Evolutionary conservation across 2,113 vertebrate species (phyloP).

Genomic region (Anser cygnoides): DNA sequence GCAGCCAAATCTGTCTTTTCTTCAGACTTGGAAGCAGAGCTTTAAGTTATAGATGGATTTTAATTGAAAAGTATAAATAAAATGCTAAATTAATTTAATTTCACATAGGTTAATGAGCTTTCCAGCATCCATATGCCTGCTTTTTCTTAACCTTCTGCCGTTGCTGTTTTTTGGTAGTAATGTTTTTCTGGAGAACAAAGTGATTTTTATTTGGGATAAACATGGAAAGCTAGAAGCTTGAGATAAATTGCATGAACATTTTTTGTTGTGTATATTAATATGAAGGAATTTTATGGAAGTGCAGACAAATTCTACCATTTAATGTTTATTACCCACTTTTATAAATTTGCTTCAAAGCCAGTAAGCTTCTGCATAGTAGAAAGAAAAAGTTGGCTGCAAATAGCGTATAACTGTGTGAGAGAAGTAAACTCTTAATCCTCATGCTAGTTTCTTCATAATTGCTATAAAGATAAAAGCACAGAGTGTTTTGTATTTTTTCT

Average conservation of each 20-base stretch:
- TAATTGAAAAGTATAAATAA: background rate
- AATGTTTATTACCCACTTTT: background rate
- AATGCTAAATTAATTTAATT: constrained; percentile 10
- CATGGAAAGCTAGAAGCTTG: background rate
- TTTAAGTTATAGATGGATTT: background rate
- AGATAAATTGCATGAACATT: background rate
- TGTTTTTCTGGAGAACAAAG: background rate
- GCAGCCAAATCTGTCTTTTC: background rate
- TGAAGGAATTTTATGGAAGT: background rate
- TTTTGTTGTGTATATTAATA: background rate
- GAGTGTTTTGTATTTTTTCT: background rate
- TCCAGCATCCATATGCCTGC: background rate
- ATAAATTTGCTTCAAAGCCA: background rate
- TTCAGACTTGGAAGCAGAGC: background rate
- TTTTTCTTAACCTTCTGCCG: background rate
- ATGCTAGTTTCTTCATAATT: background rate
- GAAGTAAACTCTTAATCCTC: background rate
- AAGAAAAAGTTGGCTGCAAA: background rate
- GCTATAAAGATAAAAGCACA: background rate
- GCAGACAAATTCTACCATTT: background rate
- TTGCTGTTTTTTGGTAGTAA: background rate
- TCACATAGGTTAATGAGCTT: background rate
- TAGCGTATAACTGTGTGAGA: background rate
- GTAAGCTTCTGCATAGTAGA: background rate
- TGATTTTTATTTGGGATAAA: background rate